Conservation (phyloP, 2,888 invertebrate genomes). For the Lucinisca nassula region DNA sequence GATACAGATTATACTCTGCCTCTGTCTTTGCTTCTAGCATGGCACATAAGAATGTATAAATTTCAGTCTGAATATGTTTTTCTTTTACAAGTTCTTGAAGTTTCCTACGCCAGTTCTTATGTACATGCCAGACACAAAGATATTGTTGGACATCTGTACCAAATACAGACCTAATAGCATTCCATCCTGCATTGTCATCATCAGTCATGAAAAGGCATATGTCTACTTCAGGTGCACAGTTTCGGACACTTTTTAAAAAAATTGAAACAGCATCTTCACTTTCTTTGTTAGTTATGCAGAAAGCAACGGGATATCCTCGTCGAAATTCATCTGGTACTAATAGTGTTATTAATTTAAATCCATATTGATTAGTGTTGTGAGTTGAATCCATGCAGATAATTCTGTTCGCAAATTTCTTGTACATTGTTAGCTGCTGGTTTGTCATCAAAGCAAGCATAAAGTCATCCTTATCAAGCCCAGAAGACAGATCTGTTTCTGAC, state of each 20-base stretch:
- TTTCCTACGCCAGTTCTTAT: background rate
- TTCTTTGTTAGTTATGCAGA: constrained; percentile 23
- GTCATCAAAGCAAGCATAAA: too few relatives aligned
- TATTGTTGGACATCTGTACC: constrained; percentile 2
- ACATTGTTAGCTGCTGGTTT: too few relatives aligned
- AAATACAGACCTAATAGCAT: constrained; percentile 13
- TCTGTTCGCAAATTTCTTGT: too few relatives aligned
- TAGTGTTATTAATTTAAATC: background rate
- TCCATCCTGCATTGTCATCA: constrained; percentile 9
- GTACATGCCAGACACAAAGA: constrained; percentile 15
- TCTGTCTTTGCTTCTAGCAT: too few relatives aligned
- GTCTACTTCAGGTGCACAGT: background rate
- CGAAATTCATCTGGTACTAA: background rate
- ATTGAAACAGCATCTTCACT: background rate
- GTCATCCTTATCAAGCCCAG: too few relatives aligned
- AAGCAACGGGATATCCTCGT: constrained; percentile 10
- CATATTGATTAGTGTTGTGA: background rate
- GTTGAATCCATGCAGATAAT: too few relatives aligned
- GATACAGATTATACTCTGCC: too few relatives aligned
- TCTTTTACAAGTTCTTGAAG: too few relatives aligned
- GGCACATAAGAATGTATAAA: too few relatives aligned
- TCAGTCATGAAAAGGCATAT: constrained; percentile 7
- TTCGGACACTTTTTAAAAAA: background rate
- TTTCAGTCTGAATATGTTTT: too few relatives aligned
- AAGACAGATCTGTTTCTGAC: too few relatives aligned